phyloP scores from a whole-genome alignment of 1,140 invertebrate species.

The Cherax destructor region DNA sequence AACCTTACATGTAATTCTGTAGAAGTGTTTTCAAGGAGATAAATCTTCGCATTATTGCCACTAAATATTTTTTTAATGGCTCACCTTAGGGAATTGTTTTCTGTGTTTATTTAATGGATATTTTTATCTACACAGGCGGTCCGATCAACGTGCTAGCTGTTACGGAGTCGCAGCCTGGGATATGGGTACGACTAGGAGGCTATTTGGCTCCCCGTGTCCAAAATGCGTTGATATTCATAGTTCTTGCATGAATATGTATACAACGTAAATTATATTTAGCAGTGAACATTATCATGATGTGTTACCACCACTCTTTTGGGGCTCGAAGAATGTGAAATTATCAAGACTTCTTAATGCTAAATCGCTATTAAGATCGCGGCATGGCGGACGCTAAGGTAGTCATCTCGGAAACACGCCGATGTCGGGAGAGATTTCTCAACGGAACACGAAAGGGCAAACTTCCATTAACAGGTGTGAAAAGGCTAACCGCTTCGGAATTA shows the following conservation, averaged over 20 bases:
- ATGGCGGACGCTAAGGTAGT: not conserved
- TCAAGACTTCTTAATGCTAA: not conserved
- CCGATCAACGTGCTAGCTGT: not conserved
- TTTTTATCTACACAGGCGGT: not conserved
- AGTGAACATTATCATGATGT: not conserved
- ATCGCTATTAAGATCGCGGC: not conserved
- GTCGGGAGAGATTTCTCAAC: not conserved
- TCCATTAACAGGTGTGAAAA: constrained; percentile 19
- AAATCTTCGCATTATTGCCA: not conserved
- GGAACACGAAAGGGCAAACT: not conserved
- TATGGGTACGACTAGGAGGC: not conserved
- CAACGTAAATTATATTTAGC: not conserved
- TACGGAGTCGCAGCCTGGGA: not conserved
- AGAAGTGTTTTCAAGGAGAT: too few species aligned
- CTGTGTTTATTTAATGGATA: not conserved
- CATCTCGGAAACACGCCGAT: not conserved
- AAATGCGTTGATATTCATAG: constrained; percentile 1
- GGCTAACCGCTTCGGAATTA: constrained; percentile 9
- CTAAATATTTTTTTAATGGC: not conserved
- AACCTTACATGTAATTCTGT: too few species aligned
- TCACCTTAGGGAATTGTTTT: not conserved
- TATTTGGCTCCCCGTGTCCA: not conserved
- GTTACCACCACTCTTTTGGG: not conserved
- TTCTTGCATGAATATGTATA: not conserved
- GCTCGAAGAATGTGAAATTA: not conserved